Evolutionary conservation across 2,797 vertebrate species (phyloP).

Genomic region (Xiphorhynchus erythropygius): DNA sequence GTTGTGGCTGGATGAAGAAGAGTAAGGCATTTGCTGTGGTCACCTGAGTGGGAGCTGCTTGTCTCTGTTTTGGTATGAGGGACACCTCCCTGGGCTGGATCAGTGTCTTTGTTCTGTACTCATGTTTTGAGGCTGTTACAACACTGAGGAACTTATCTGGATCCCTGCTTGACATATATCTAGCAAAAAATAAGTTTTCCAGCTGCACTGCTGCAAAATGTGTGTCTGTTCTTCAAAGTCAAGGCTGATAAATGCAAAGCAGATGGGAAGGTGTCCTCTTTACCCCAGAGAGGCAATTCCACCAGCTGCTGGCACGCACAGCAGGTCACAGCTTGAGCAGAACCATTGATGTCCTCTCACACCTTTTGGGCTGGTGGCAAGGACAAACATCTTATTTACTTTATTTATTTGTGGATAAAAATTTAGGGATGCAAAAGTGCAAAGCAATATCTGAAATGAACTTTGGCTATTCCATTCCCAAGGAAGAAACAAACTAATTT

Average conservation of each 20-base stretch:
- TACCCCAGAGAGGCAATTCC: not conserved
- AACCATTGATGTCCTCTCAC: not conserved
- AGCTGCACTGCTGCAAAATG: not conserved
- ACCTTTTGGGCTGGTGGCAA: not conserved
- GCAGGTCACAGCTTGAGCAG: not conserved
- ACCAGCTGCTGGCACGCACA: not conserved
- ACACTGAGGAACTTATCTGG: not conserved
- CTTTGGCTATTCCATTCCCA: not conserved
- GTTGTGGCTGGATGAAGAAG: not conserved
- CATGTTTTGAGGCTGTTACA: not conserved
- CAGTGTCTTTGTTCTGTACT: not conserved
- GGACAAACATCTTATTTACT: not conserved
- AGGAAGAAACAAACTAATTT: constrained; percentile 15
- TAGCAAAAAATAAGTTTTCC: not conserved
- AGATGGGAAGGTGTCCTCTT: constrained; percentile 34
- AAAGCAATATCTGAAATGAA: not conserved
- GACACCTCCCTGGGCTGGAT: not conserved
- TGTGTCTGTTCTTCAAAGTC: not conserved
- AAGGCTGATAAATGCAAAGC: constrained; percentile 21
- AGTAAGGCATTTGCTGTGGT: not conserved
- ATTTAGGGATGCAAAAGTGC: not conserved
- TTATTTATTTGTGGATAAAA: not conserved
- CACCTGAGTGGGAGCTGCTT: fast-evolving
- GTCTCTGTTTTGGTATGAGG: not conserved
- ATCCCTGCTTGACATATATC: not conserved